Base-by-base conservation (phyloP, 2,888 invertebrate genomes). In the Sphaeridia pumilis region DNA sequence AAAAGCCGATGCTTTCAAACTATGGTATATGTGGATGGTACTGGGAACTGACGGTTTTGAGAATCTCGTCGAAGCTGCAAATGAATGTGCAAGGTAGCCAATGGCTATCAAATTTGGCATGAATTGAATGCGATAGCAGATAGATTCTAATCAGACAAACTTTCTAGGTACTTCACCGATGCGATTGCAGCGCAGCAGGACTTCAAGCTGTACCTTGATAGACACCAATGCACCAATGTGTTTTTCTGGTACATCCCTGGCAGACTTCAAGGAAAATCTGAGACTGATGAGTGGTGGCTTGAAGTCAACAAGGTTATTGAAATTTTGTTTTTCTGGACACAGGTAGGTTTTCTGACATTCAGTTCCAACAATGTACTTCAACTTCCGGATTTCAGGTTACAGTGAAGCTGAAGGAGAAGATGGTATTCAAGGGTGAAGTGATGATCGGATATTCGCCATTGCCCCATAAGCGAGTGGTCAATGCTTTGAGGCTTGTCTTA, bases 21-120 rank as follows among this genome's bases (percentile, higher is more conserved):
- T 93, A 4, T 94, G 93, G 92, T 71, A 89, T 59, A 86, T 89
- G 83, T 87, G 92, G 81, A 84, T 87, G 68, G 84, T 87, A 0
- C 75, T 84, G 0, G 86, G 87, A 0, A 77, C 79, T 45, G 66
- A 67, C 0, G 81, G 80, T 0, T 73, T 84, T 1, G 72, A 73
- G 44, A 63, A 67, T 0, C 72, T 82, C 1, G 75, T 84, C 0
- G 82, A 87, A 61, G 75, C 75, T 46, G 78, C 81, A 0, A 79
- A 86, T 72, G 71, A 74, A 2, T 73, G 75, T 49, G 78, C 82
- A 0, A 74, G 71, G 64, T 75, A 35, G n/a, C n/a, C n/a, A n/a
- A n/a, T n/a, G n/a, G n/a, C n/a, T n/a, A n/a, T n/a, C n/a, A 55
- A 17, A 22, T 44, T 27, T 49, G 4, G 10, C 48, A n/a, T n/a